Conservation (phyloP, 2,113 vertebrate genomes). For the Dendropsophus ebraccatus region DNA sequence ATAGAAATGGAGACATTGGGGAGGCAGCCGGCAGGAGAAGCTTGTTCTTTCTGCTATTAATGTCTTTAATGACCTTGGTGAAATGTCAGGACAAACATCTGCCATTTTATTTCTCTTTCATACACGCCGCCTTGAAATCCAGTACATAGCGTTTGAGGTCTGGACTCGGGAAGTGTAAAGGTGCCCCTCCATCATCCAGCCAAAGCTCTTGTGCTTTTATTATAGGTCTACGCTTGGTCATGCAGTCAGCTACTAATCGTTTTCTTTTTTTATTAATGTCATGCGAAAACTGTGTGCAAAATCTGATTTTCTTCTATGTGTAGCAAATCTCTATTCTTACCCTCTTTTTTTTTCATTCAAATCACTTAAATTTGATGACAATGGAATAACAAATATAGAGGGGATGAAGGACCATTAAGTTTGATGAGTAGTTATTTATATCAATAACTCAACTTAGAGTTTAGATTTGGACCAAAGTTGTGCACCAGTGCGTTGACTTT, state of each 20-base stretch:
- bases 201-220: background rate
- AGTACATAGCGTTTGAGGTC: constrained; percentile 54
- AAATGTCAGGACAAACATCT: constrained; percentile 62
- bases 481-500: background rate
- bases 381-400: background rate
- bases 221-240: background rate
- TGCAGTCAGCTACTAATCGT: background rate
- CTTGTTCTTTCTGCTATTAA: constrained; percentile 62
- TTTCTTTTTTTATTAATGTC: background rate
- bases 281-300: background rate
- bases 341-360: background rate
- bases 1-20: constrained; percentile 63
- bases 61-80: constrained; percentile 64
- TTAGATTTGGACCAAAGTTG: background rate
- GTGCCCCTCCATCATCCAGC: background rate
- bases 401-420: background rate
- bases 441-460: background rate
- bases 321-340: background rate
- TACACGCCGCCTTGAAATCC: constrained; percentile 55
- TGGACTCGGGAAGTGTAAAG: constrained; percentile 3
- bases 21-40: constrained; percentile 57
- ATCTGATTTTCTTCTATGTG: background rate
- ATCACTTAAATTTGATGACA: background rate
- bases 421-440: background rate
- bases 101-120: constrained; percentile 58